phyloP scores from a whole-genome alignment of 1,140 invertebrate genomes.

The Pachyrhynchus sulphureomaculatus region DNA sequence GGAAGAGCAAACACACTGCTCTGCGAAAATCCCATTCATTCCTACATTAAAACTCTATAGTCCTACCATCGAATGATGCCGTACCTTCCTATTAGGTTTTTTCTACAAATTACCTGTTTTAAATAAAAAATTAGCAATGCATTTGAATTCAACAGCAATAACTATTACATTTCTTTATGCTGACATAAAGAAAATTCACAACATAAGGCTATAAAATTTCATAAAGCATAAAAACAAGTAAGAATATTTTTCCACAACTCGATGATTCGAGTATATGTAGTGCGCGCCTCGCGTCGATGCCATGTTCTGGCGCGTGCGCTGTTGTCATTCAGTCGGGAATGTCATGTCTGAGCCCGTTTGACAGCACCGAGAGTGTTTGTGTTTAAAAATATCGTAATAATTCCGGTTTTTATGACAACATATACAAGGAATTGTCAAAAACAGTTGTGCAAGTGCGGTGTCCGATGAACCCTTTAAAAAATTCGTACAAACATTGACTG shows the following conservation, averaged over 20 bases:
- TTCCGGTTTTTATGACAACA: conserved; percentile 43
- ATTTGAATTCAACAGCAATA: too few relatives aligned
- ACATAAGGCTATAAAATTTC: too few relatives aligned
- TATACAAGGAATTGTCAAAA: conserved; percentile 33
- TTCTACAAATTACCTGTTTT: too few relatives aligned
- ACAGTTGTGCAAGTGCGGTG: conserved; percentile 38
- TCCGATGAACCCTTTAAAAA: conserved; percentile 12
- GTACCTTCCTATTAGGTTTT: too few relatives aligned
- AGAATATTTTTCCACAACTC: background rate
- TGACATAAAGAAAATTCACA: too few relatives aligned
- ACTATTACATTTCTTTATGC: too few relatives aligned
- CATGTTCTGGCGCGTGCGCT: conserved; percentile 33
- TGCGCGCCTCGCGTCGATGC: conserved; percentile 4
- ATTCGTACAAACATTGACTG: conserved; percentile 28
- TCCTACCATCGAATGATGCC: background rate
- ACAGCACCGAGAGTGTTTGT: conserved; percentile 45
- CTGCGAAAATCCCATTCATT: background rate
- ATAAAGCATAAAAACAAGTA: background rate
- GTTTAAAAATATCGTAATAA: conserved; percentile 47
- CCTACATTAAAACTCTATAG: background rate
- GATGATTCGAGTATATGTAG: background rate
- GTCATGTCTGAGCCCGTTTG: conserved; percentile 48
- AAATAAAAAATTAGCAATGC: too few relatives aligned
- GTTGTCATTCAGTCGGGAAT: conserved; percentile 37
- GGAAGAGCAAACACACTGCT: too few relatives aligned